Evolutionary conservation across 1,140 invertebrate species (phyloP), one percentile per base, ranked within the genome.

Genomic region (Cryptotermes secundus): DNA sequence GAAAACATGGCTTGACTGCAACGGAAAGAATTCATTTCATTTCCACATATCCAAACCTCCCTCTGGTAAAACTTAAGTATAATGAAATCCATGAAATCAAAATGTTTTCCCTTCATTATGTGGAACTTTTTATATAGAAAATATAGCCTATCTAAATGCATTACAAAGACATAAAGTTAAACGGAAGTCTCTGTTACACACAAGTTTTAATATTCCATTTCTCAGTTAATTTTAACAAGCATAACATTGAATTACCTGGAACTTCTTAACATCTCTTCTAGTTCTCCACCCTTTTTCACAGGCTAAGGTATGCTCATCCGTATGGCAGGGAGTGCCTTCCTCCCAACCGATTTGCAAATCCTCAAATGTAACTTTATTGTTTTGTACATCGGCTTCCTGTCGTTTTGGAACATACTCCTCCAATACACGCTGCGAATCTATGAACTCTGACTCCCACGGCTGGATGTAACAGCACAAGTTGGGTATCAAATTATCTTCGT

Each of bases 261-360:
- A 99, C 88, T 99, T 97, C 89, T 99, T 99, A 90, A 99, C 99
- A 90, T 99, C 98, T 0, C 99, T 99, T 85, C 99, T 92, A 81
- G 99, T 99, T 88, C 99, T 93, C 99, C 99, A 99, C 16, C 99
- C 99, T 90, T 99, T 99, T 89, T 99, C 99, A 88, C 99, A 99
- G 2, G 99, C 99, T 34, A 99, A 91, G 0, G 99, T 99, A 88
- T 99, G 99, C 83, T 99, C 92, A 90, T 99, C 99, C 88, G 99
- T 99, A 88, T 99, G 99, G 93, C 99, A 92, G 0, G 99, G 99
- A 88, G 99, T 99, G 88, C 99, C 99, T 86, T 99, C 93, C 90
- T 99, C 99, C 99, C 99, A 99, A 84, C 97, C 98, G 90, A 99
- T 99, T 90, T 99, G 99, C 84, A 99, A 92, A 91, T 99, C 99